A percentile compares a stretch with the other conserved stretches of the same genome.
These are phyloP conservation scores for Bovichtus diacanthus DNA, from an alignment of 2,797 vertebrate genomes.

Conservation along the genomic window DNA sequence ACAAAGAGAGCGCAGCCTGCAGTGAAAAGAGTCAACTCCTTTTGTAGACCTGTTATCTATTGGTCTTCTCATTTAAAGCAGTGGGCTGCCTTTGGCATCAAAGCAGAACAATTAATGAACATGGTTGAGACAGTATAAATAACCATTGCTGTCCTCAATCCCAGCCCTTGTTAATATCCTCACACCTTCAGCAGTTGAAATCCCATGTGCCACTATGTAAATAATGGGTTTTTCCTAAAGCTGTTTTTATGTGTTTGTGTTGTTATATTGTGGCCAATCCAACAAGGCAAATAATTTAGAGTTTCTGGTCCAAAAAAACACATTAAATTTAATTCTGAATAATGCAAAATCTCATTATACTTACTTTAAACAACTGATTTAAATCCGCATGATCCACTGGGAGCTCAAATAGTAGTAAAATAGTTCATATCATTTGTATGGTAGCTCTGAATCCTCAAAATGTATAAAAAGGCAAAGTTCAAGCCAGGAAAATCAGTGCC, in stretches of 20 bases:
- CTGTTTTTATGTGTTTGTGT: neutral
- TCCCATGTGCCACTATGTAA: neutral
- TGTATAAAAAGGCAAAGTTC: neutral
- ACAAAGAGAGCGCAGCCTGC: slow-evolving; percentile 49
- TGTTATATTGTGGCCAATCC: neutral
- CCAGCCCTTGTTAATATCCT: slow-evolving; percentile 5
- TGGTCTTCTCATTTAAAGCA: slow-evolving; percentile 28
- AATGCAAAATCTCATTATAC: neutral
- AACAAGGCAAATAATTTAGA: too few relatives aligned
- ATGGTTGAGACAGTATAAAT: slow-evolving; percentile 13
- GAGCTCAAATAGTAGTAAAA: neutral
- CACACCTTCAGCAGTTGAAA: slow-evolving; percentile 9
- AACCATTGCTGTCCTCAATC: neutral
- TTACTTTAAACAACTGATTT: neutral
- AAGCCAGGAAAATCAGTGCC: neutral
- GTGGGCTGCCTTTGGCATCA: slow-evolving; percentile 10
- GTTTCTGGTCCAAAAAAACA: neutral
- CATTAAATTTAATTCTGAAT: neutral
- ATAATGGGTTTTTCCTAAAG: neutral
- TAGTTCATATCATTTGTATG: neutral
- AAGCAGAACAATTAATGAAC: slow-evolving; percentile 25
- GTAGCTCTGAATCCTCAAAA: neutral
- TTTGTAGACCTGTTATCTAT: slow-evolving; percentile 56
- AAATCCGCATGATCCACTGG: neutral
- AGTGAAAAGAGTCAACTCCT: slow-evolving; percentile 54